Evolutionary conservation across 2,797 vertebrate species (phyloP).

Genomic region (Limnodromus scolopaceus): DNA sequence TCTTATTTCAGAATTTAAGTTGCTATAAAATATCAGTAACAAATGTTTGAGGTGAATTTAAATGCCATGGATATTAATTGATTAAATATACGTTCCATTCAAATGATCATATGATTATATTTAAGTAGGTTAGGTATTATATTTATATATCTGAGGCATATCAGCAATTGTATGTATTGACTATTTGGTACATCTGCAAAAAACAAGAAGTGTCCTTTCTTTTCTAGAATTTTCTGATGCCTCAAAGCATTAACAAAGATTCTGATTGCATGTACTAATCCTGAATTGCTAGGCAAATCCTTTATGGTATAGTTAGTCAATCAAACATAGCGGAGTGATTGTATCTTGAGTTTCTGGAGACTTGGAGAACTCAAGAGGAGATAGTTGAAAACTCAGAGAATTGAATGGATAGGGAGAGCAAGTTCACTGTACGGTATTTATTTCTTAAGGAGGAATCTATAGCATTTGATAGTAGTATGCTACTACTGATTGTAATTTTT

Average conservation of each 20-base stretch:
- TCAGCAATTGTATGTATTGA: not conserved
- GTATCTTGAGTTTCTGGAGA: not conserved
- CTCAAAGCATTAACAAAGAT: not conserved
- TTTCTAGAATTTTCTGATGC: not conserved
- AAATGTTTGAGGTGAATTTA: slow-evolving; percentile 17
- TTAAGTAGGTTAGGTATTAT: no score
- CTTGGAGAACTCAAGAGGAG: not conserved
- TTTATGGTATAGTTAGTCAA: not conserved
- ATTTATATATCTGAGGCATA: not conserved
- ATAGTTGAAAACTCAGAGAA: not conserved
- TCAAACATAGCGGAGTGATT: not conserved
- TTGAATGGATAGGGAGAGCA: not conserved
- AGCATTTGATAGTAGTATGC: not conserved
- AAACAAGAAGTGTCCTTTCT: not conserved
- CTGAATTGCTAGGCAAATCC: not conserved
- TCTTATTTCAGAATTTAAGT: not conserved
- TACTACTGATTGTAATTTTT: not conserved
- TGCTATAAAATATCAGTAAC: not conserved
- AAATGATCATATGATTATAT: slow-evolving; percentile 8
- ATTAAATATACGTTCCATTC: slow-evolving; percentile 44
- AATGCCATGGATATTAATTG: slow-evolving; percentile 33
- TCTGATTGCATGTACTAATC: not conserved
- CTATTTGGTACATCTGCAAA: not conserved
- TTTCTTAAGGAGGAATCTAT: not conserved
- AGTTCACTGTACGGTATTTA: not conserved